Conservation (phyloP, 2,113 vertebrate species). For the Barnardius zonarius region DNA sequence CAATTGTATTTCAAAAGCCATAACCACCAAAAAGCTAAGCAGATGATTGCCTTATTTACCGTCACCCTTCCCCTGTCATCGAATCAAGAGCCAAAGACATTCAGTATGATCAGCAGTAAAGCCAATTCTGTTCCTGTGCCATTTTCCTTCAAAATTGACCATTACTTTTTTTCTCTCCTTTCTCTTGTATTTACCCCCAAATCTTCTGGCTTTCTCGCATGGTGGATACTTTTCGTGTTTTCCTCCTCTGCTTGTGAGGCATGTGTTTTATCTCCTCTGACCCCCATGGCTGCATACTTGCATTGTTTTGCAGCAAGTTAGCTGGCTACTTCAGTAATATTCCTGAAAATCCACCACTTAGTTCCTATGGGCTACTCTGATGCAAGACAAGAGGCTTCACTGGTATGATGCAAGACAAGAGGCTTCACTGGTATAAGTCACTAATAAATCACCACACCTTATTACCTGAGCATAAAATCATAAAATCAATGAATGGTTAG, state of each 20-base stretch:
- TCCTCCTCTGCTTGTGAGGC: background rate
- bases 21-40: background rate
- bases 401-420: background rate
- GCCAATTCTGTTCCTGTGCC: background rate
- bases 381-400: background rate
- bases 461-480: background rate
- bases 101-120: background rate
- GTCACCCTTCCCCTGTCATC: background rate
- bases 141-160: background rate
- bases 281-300: accelerated
- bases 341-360: background rate
- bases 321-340: background rate
- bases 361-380: background rate
- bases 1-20: background rate
- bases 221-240: background rate
- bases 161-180: background rate
- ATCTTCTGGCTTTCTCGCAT: background rate
- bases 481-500: background rate
- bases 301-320: background rate
- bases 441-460: background rate
- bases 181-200: background rate
- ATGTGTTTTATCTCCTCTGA: background rate
- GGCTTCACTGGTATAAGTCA: background rate
- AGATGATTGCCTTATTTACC: background rate
- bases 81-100: background rate